A percentile compares a stretch with the other conserved stretches of the same genome.
These are phyloP conservation scores for Pediacus dermestoides DNA, from an alignment of 2,888 invertebrate genomes.

Conservation along the genomic window DNA sequence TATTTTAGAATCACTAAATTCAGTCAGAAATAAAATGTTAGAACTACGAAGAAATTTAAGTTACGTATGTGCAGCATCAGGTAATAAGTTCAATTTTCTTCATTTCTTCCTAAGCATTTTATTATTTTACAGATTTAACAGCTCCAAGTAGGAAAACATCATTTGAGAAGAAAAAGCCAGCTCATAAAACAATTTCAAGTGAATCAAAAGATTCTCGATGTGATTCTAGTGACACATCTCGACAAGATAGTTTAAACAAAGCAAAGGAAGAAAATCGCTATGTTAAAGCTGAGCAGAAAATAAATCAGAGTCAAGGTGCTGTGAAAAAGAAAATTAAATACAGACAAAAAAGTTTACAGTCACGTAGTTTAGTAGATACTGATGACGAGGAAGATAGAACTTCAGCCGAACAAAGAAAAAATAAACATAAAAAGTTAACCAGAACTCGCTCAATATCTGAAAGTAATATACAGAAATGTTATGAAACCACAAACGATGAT, in stretches of 20 bases:
- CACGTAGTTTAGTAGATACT: slow-evolving; percentile 35
- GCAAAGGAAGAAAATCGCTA: slow-evolving; percentile 23
- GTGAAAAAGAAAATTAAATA: slow-evolving; percentile 43
- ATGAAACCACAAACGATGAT: slow-evolving; percentile 14
- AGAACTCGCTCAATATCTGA: slow-evolving; percentile 34
- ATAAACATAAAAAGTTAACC: slow-evolving; percentile 32
- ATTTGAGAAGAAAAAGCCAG: slow-evolving; percentile 36
- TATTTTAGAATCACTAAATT: slow-evolving; percentile 26
- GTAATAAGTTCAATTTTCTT: slow-evolving; percentile 27
- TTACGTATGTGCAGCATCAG: slow-evolving; percentile 46
- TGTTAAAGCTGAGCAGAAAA: slow-evolving; percentile 26
- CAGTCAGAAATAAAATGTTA: slow-evolving; percentile 43
- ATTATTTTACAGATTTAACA: slow-evolving; percentile 35
- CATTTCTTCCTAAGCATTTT: not conserved
- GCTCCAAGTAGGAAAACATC: slow-evolving; percentile 34
- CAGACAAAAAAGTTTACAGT: slow-evolving; percentile 38
- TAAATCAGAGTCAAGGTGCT: slow-evolving; percentile 37
- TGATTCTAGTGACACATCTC: slow-evolving; percentile 23
- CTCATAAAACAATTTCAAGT: slow-evolving; percentile 28
- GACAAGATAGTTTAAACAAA: slow-evolving; percentile 14
- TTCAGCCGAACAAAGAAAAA: slow-evolving; percentile 16
- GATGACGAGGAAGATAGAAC: slow-evolving; percentile 36
- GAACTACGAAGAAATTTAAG: slow-evolving; percentile 48
- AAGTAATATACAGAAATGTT: slow-evolving; percentile 15
- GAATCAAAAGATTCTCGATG: slow-evolving; percentile 29